These are phyloP conservation scores for Perodicticus potto DNA, from an alignment of 2,797 vertebrate species.

Conservation along the genomic window DNA sequence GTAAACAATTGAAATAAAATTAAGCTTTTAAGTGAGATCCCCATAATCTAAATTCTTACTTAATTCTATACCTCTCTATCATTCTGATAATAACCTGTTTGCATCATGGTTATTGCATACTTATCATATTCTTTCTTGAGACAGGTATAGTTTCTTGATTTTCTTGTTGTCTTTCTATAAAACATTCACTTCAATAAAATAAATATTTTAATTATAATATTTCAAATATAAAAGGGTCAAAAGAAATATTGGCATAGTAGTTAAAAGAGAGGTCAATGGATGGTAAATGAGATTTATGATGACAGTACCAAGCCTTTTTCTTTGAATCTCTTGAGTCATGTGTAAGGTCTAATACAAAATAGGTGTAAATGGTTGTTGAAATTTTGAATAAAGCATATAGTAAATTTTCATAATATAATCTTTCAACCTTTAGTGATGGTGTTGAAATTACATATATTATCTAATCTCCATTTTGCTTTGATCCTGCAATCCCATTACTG, in stretches of 20 bases:
- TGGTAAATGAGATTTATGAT: background rate
- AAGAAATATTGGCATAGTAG: background rate
- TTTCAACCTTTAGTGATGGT: slow-evolving; percentile 24
- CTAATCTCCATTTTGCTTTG: background rate
- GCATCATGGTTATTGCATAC: background rate
- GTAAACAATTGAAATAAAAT: background rate
- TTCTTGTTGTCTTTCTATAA: background rate
- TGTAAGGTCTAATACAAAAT: background rate
- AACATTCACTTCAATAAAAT: background rate
- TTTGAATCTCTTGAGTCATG: background rate
- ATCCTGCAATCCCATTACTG: no score
- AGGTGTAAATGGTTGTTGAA: background rate
- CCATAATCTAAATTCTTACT: background rate
- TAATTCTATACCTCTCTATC: background rate
- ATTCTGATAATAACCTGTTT: background rate
- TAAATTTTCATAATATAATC: background rate
- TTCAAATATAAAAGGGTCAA: slow-evolving; percentile 36
- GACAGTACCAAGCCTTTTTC: background rate
- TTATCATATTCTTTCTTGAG: background rate
- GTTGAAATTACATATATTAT: background rate
- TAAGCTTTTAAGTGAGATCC: background rate
- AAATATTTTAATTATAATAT: background rate
- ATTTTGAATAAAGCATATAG: background rate
- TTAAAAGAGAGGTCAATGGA: background rate
- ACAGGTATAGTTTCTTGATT: background rate